Evolutionary conservation across 1,140 invertebrate genomes (phyloP).

Genomic region (Brachionus asplanchnoidis): DNA sequence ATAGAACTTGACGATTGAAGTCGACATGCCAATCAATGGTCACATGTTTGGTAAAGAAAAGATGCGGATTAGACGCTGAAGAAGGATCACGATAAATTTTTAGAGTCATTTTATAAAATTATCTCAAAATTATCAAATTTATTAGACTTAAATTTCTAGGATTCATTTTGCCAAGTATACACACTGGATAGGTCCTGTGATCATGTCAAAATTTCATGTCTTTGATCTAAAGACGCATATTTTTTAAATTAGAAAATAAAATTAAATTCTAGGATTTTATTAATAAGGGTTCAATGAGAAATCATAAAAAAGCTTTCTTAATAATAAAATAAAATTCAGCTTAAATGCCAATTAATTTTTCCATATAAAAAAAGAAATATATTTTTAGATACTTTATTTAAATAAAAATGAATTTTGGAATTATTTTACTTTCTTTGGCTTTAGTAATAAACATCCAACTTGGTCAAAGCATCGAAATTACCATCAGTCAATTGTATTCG

Average conservation of each 20-base stretch:
- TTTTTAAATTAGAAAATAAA: too few species aligned
- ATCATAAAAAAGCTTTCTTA: too few species aligned
- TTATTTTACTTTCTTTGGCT: not conserved
- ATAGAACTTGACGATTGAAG: not conserved
- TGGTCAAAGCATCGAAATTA: not conserved
- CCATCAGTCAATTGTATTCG: not conserved
- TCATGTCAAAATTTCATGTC: not conserved
- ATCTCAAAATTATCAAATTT: not conserved
- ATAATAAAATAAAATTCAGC: too few species aligned
- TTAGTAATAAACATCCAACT: not conserved
- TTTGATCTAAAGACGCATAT: not conserved
- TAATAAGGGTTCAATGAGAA: too few species aligned
- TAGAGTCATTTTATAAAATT: constrained; percentile 7
- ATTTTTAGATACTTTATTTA: not conserved
- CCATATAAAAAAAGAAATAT: not conserved
- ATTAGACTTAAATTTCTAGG: not conserved
- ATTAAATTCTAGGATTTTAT: not conserved
- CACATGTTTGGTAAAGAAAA: constrained; percentile 7
- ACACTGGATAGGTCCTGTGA: not conserved
- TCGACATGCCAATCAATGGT: constrained; percentile 8
- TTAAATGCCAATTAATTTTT: too few species aligned
- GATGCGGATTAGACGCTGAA: constrained; percentile 3
- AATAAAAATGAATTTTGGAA: not conserved
- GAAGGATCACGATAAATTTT: constrained; percentile 20
- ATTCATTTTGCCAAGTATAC: not conserved